Evolutionary conservation across 2,113 vertebrate genomes (phyloP), one percentile per base, ranked within the genome.

Genomic region (Solea senegalensis): DNA sequence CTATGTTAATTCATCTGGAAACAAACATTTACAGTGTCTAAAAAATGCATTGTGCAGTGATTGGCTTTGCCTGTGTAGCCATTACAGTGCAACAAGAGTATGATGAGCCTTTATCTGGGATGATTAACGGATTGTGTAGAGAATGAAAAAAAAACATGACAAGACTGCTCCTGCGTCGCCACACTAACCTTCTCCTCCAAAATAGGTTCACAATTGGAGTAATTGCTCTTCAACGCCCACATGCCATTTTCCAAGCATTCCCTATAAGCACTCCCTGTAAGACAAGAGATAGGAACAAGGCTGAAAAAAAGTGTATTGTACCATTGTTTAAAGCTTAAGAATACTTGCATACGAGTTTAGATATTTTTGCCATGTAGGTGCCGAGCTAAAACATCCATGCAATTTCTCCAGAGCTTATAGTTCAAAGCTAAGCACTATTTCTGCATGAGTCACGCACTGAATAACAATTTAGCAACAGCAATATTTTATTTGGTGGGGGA

Each of bases 181-280:
- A 51, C 68, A 91, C 94, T 87, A 48, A 99, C 98, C 95, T 98
- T 97, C 69, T 97, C 95, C 7, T 96, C 95, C 85, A 99, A 83
- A 91, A 99, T 98, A 61, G 98, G 97, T 65, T 98, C 95, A 0
- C 98, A 99, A 76, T 94, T 95, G 8, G 97, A 98, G 90, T 99
- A 99, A 93, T 99, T 97, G 88, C 96, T 96, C 90, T 93, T 95
- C 50, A 94, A 88, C 39, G 98, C 96, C 98, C 98, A 99, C 0
- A 96, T 99, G 10, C 98, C 97, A 12, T 99, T 99, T 70, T 95
- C 97, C 87, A 96, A 90, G 87, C 98, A 99, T 86, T 97, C 96
- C 80, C 98, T 94, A 89, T 96, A 97, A 52, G 95, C 96, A 48
- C 93, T 98, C 85, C 96, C 98, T 99, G 87, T 39, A 74, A 82